phyloP scores from a whole-genome alignment of 2,888 invertebrate species.

The Troilus luridus region DNA sequence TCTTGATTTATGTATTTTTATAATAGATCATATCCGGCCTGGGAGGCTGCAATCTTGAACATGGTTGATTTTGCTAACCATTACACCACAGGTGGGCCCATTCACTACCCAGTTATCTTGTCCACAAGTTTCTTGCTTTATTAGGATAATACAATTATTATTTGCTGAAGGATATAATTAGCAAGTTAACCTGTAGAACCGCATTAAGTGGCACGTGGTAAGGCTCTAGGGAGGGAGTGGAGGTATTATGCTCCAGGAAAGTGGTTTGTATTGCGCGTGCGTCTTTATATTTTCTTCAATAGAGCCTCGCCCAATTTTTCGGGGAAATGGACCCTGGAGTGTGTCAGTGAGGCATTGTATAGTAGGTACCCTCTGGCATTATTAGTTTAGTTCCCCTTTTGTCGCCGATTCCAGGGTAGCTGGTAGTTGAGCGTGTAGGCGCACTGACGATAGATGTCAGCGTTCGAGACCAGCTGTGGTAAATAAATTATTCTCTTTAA shows the following conservation, averaged over 20 bases:
- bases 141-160: no score
- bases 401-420: neutral
- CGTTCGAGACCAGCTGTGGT: no score
- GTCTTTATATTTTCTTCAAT: constrained; percentile 6
- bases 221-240: neutral
- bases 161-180: neutral
- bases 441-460: no score
- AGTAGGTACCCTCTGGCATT: neutral
- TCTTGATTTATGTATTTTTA: neutral
- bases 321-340: constrained; percentile 23
- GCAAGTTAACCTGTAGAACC: neutral
- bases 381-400: neutral
- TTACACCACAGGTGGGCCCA: no score
- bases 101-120: neutral
- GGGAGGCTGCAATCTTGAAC: no score
- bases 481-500: no score
- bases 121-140: neutral
- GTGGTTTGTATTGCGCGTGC: neutral
- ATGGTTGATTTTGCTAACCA: no score
- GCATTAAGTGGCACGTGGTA: neutral
- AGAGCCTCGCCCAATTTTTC: neutral
- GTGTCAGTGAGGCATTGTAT: neutral
- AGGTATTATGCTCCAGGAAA: neutral
- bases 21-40: neutral
- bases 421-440: no score